A percentile compares a stretch with the other conserved stretches of the same genome.
phyloP scores from a whole-genome alignment of 2,113 vertebrate species.

The Trochalopteron elliotii region DNA sequence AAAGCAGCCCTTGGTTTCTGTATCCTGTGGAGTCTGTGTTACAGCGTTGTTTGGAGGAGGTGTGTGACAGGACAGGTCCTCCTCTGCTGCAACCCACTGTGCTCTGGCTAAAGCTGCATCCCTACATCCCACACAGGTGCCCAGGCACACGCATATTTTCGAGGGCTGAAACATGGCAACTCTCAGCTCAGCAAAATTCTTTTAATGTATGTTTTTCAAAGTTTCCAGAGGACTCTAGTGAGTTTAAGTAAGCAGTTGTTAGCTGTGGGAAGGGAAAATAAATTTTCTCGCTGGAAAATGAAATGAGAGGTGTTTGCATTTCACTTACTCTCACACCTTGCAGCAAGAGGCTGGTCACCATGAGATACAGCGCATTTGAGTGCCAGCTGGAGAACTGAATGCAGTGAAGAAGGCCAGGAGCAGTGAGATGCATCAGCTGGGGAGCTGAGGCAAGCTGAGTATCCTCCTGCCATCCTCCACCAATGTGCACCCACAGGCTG shows the following conservation, averaged over 20 bases:
- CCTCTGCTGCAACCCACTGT: rapidly evolving
- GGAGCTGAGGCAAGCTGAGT: slow-evolving; percentile 10
- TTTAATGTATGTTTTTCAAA: neutral
- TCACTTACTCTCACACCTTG: slow-evolving; percentile 38
- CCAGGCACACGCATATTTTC: neutral
- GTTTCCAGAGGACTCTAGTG: neutral
- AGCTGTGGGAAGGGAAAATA: slow-evolving; percentile 26
- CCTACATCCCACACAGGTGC: rapidly evolving
- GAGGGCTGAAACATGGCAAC: neutral
- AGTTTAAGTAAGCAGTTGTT: neutral
- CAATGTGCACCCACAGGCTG: neutral
- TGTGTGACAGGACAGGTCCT: neutral
- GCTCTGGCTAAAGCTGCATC: neutral
- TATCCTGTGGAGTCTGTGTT: neutral
- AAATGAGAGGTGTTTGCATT: slow-evolving; percentile 32
- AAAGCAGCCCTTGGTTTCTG: neutral
- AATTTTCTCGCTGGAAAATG: neutral
- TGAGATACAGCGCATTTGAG: neutral
- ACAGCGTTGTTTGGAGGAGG: neutral
- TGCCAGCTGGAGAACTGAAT: slow-evolving; percentile 38
- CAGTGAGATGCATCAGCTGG: neutral
- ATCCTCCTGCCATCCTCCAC: neutral
- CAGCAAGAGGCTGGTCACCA: slow-evolving; percentile 28
- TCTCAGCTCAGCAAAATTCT: neutral
- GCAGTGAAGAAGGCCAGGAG: neutral